These are phyloP conservation scores for Cylindroiulus punctatus DNA, from an alignment of 2,888 invertebrate species.

Conservation along the genomic window DNA sequence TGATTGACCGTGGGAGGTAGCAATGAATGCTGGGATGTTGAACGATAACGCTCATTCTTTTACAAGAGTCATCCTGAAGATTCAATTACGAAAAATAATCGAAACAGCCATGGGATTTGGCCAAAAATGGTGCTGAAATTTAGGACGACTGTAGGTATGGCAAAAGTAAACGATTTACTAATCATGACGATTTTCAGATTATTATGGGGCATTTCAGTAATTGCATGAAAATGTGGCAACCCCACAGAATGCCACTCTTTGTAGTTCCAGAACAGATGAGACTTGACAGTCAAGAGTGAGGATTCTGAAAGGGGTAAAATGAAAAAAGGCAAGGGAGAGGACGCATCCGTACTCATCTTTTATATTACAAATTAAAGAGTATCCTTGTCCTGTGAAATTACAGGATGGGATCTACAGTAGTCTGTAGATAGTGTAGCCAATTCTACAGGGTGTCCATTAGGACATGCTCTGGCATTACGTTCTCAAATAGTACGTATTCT, in stretches of 20 bases:
- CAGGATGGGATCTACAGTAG: not conserved
- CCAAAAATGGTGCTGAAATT: no score
- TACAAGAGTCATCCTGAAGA: no score
- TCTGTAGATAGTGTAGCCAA: not conserved
- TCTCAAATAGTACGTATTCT: no score
- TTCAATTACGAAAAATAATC: no score
- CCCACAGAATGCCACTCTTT: not conserved
- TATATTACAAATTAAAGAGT: not conserved
- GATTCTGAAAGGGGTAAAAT: not conserved
- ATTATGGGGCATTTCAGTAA: not conserved
- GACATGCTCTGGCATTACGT: not conserved
- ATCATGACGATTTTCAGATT: not conserved
- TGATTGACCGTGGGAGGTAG: no score
- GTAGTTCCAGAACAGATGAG: not conserved
- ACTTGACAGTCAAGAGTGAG: not conserved
- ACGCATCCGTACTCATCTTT: not conserved
- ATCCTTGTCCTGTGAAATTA: conserved; percentile 17
- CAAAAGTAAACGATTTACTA: not conserved
- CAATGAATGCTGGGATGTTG: no score
- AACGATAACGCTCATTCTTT: no score
- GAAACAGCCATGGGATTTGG: no score
- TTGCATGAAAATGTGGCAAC: not conserved
- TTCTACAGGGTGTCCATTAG: not conserved
- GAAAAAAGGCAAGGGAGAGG: not conserved
- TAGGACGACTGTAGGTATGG: not conserved